Evolutionary conservation across 2,113 vertebrate genomes (phyloP), one percentile per base, ranked within the genome.

Genomic region (Passer montanus): DNA sequence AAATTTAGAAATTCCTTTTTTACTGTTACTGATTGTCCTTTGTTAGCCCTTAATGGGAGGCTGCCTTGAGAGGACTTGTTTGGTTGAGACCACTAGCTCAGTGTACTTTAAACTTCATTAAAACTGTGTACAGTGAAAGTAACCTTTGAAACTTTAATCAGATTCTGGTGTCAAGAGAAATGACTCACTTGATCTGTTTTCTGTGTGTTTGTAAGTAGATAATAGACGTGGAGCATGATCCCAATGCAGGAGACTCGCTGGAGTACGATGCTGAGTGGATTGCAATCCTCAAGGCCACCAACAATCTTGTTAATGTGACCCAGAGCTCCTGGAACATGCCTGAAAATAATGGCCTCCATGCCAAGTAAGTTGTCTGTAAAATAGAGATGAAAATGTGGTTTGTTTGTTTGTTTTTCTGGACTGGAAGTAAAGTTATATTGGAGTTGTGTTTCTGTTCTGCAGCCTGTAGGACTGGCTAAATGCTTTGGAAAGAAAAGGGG

Each of bases 221-320:
- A 81, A 97, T 99, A 96, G 99, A 99, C 4, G 74, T 99, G 87
- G 97, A 98, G 14, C 99, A 99, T 58, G 98, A 99, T 89, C 96
- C 98, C 6, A 98, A 70, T 53, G 99, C 99, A 39, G 97, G 99
- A 7, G 98, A 98, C 44, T 90, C 95, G 2, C 97, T 99, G 35
- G 98, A 99, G 83, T 99, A 99, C 16, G 99, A 99, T 76, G 97
- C 98, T 1, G 99, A 99, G 94, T 99, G 99, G 99, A 98, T 99
- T 46, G 98, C 99, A 67, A 94, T 99, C 81, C 98, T 99, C 56
- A 99, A 98, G 93, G 97, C 98, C 44, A 99, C 99, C n/a, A 96
- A 99, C 76, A 90, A 69, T 68, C 98, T 99, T 30, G 89, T 99
- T 69, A 99, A 98, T 35, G 98, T 98, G 73, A 98, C 98, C 30